Conservation (phyloP, 2,113 vertebrate species). For the Ptilorrhoa leucosticta region DNA sequence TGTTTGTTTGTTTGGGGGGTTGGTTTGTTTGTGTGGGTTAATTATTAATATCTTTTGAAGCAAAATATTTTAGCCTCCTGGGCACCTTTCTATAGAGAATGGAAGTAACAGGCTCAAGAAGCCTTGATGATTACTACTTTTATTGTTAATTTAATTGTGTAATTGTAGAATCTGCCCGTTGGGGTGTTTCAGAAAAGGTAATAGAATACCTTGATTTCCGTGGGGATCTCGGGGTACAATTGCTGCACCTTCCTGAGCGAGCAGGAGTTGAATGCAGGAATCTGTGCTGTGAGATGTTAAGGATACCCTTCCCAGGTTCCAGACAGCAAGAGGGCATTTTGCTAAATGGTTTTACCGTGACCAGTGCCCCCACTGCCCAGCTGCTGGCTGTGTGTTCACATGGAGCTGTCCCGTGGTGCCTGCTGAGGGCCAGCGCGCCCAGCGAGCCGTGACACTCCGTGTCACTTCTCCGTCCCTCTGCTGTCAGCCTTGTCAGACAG, state of each 20-base stretch:
- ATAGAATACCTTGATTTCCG: background rate
- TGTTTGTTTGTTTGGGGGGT: background rate
- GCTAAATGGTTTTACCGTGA: background rate
- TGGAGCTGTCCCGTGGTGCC: background rate
- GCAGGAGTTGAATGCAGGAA: background rate
- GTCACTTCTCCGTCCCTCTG: background rate
- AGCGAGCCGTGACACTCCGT: fast-evolving
- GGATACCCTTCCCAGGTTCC: background rate
- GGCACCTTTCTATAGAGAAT: background rate
- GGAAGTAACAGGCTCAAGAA: background rate
- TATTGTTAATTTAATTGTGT: background rate
- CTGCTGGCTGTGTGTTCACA: background rate
- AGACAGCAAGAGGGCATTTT: background rate
- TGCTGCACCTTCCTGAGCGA: background rate
- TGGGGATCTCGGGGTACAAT: background rate
- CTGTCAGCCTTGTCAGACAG: background rate
- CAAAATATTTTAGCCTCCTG: background rate
- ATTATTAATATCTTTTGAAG: background rate
- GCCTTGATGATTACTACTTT: background rate
- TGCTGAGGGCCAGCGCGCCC: background rate
- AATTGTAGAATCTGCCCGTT: background rate
- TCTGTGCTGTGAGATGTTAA: background rate
- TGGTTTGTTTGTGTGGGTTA: fast-evolving
- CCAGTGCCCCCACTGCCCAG: background rate
- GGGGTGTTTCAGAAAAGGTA: background rate